phyloP scores from a whole-genome alignment of 2,113 vertebrate genomes.

The Aplodontia rufa region DNA sequence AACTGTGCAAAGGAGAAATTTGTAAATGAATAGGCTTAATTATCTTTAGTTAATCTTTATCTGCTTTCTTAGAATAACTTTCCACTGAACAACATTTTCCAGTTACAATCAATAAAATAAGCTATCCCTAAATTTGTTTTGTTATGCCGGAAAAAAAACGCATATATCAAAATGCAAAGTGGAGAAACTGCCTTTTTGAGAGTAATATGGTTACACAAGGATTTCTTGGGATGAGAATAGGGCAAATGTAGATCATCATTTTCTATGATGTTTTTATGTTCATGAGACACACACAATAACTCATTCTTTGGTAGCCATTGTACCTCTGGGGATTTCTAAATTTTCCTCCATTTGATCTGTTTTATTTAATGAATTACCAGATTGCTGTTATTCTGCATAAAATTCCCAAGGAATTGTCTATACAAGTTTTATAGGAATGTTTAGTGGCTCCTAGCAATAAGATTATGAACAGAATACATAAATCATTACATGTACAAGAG shows the following conservation, averaged over 20 bases:
- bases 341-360: neutral
- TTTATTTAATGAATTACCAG: neutral
- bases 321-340: neutral
- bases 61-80: neutral
- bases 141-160: neutral
- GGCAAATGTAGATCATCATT: neutral
- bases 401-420: neutral
- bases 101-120: neutral
- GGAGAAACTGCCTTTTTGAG: neutral
- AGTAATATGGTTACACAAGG: neutral
- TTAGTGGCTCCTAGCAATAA: neutral
- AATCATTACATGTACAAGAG: neutral
- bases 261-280: neutral
- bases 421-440: neutral
- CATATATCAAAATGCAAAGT: neutral
- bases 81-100: neutral
- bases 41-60: neutral
- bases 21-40: neutral
- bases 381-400: neutral
- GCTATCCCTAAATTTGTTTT: neutral
- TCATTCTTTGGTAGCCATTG: neutral
- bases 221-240: neutral
- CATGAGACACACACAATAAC: neutral
- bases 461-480: neutral
- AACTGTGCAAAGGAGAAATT: neutral